These are phyloP conservation scores for Gadopsis bispinosus DNA, from an alignment of 2,797 vertebrate species.

Conservation along the genomic window DNA sequence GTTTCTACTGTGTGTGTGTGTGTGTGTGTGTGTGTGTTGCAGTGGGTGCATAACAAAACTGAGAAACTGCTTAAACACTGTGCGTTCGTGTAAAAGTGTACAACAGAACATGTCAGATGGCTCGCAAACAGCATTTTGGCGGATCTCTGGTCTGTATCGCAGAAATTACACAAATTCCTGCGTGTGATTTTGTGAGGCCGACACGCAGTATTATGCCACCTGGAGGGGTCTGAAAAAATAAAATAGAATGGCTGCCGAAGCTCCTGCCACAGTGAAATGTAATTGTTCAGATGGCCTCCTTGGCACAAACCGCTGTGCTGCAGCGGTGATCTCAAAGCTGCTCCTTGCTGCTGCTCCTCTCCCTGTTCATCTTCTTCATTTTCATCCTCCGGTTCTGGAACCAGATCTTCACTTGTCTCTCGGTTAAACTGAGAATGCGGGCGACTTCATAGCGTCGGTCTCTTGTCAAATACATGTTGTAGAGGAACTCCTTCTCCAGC, in stretches of 20 bases:
- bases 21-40: too few relatives aligned
- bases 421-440: constrained; percentile 96
- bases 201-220: constrained; percentile 12
- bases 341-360: constrained; percentile 91
- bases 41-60: neutral
- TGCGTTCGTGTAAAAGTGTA: constrained; percentile 21
- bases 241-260: constrained; percentile 39
- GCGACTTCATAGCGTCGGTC: constrained; percentile 98
- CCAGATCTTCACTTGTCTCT: constrained; percentile 99
- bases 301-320: constrained; percentile 43
- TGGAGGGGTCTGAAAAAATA: constrained; percentile 20
- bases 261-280: constrained; percentile 41
- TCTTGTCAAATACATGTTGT: constrained; percentile 98
- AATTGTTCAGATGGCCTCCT: constrained; percentile 56
- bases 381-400: constrained; percentile 99
- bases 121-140: constrained; percentile 1
- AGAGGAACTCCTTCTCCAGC: constrained; percentile 99
- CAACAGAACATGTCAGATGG: constrained; percentile 13
- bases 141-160: constrained; percentile 10
- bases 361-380: constrained; percentile 99
- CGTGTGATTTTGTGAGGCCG: constrained; percentile 24
- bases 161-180: too few relatives aligned
- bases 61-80: constrained; percentile 3
- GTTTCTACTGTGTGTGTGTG: constrained; percentile 11
- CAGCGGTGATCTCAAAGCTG: constrained; percentile 75